Evolutionary conservation across 2,113 vertebrate genomes (phyloP).

Genomic region (Centrocercus urophasianus): DNA sequence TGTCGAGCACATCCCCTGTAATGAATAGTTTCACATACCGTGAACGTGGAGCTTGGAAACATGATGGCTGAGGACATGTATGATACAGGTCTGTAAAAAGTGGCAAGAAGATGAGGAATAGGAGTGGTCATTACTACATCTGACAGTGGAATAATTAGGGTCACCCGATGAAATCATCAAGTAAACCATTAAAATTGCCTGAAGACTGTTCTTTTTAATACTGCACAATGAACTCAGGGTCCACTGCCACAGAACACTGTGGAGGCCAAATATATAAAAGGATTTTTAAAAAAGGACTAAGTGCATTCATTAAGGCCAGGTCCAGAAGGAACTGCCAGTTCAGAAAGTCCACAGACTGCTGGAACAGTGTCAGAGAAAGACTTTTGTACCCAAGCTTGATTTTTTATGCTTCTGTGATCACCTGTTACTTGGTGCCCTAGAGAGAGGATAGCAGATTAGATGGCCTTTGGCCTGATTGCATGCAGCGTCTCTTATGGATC

Average conservation of each 20-base stretch:
- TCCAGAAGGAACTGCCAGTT: constrained; percentile 30
- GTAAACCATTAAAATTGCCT: background rate
- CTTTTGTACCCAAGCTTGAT: background rate
- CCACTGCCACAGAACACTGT: background rate
- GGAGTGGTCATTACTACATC: background rate
- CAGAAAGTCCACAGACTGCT: background rate
- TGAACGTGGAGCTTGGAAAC: background rate
- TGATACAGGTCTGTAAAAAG: background rate
- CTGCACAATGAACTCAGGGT: background rate
- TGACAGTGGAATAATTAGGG: background rate
- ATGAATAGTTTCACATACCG: background rate
- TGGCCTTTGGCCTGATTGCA: constrained; percentile 1
- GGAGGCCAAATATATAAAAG: background rate
- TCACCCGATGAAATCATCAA: background rate
- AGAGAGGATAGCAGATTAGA: background rate
- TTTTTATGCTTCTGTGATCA: constrained; percentile 35
- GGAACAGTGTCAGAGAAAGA: background rate
- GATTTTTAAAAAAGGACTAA: background rate
- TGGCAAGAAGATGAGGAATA: background rate
- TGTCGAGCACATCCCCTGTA: background rate
- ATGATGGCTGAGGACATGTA: background rate
- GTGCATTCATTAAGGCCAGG: background rate
- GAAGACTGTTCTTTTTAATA: background rate
- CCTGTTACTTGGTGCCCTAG: background rate
- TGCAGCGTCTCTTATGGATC: constrained; percentile 23